These are phyloP conservation scores for Synanceia verrucosa DNA, from an alignment of 2,797 vertebrate genomes.

Conservation along the genomic window DNA sequence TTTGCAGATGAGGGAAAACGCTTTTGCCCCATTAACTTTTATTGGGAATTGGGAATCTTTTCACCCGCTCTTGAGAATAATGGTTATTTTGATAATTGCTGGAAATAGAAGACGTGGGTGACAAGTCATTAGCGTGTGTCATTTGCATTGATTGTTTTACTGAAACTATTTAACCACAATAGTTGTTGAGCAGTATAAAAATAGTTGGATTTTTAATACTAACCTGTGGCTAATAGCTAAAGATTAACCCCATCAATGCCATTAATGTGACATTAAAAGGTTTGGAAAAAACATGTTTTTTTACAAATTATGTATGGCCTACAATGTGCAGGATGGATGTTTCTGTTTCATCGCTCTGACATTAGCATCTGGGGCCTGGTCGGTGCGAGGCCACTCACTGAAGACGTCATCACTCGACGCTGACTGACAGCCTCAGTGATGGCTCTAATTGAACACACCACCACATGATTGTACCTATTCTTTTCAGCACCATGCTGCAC, in stretches of 20 bases:
- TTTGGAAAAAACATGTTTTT: not conserved
- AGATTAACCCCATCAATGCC: not conserved
- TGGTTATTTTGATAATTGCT: constrained; percentile 51
- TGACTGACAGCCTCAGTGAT: constrained; percentile 29
- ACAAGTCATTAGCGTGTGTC: constrained; percentile 45
- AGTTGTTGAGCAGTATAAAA: constrained; percentile 5
- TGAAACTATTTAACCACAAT: constrained; percentile 28
- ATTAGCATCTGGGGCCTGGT: constrained; percentile 9
- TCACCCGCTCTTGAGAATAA: constrained; percentile 40
- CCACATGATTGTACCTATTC: not conserved
- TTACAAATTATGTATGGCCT: not conserved
- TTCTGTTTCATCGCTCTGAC: constrained; percentile 13
- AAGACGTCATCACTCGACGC: constrained; percentile 40
- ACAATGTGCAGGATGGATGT: not conserved
- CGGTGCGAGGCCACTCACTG: constrained; percentile 21
- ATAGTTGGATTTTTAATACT: not conserved
- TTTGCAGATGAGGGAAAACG: constrained; percentile 32
- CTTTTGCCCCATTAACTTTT: constrained; percentile 47
- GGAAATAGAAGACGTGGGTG: constrained; percentile 32
- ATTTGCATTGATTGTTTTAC: constrained; percentile 48
- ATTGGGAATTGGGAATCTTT: constrained; percentile 43
- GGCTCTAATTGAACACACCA: constrained; percentile 20
- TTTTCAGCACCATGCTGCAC: not conserved
- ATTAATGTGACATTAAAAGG: not conserved
- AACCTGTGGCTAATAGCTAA: not conserved